Conservation (phyloP, 1,140 invertebrate species). For the Helicorthomorpha holstii region DNA sequence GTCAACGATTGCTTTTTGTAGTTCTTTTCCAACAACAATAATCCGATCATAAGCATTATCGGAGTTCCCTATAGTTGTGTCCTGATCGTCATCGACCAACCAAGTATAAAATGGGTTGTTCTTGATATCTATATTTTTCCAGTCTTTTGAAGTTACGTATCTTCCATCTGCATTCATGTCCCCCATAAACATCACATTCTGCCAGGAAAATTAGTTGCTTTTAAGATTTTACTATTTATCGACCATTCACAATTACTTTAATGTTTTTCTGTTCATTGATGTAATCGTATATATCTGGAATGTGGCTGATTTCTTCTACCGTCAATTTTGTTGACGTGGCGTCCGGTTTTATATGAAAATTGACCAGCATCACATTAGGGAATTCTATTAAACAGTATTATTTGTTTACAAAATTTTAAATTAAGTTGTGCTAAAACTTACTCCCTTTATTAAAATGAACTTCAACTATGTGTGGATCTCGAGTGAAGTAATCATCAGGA, state of each 20-base stretch:
- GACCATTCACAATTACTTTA: background rate
- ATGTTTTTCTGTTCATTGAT: background rate
- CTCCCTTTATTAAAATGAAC: background rate
- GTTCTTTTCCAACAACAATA: background rate
- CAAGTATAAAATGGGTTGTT: conserved; percentile 19
- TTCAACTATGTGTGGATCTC: background rate
- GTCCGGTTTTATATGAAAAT: background rate
- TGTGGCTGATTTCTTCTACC: background rate
- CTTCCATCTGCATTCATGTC: conserved; percentile 26
- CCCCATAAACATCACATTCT: conserved; percentile 25
- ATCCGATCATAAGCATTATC: conserved; percentile 26
- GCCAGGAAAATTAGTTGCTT: background rate
- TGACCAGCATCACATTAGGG: background rate
- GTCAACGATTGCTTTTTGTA: too few species aligned
- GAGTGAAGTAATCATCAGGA: background rate
- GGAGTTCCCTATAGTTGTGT: conserved; percentile 22
- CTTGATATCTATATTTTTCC: conserved; percentile 17
- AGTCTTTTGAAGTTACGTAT: conserved; percentile 19
- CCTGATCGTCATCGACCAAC: conserved; percentile 21
- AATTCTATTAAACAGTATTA: background rate
- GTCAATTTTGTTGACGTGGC: background rate
- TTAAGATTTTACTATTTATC: background rate
- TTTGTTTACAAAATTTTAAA: too few species aligned
- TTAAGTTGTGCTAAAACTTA: background rate
- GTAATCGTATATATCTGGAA: background rate